Evolutionary conservation across 2,797 vertebrate genomes (phyloP).

Genomic region (Sebastes reedi): DNA sequence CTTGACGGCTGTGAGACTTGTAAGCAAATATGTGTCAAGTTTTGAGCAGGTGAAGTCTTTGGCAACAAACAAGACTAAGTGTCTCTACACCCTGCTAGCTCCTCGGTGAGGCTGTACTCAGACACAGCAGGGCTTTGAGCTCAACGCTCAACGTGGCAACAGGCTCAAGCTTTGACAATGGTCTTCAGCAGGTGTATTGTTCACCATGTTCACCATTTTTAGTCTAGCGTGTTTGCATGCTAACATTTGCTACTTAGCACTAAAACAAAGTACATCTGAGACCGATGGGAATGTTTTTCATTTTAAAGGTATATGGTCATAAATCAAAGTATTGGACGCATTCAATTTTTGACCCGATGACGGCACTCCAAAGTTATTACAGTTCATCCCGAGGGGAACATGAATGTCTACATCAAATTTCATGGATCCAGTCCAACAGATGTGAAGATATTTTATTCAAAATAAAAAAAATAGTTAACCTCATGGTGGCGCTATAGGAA

Average conservation of each 20-base stretch:
- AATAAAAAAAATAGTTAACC: background rate
- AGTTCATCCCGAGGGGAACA: background rate
- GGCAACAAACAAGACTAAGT: background rate
- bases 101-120: background rate
- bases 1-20: background rate
- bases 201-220: background rate
- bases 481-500: background rate
- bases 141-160: background rate
- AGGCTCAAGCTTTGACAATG: background rate
- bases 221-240: background rate
- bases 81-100: background rate
- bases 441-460: background rate
- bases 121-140: background rate
- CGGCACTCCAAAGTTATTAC: background rate
- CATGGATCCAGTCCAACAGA: background rate
- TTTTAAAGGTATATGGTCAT: background rate
- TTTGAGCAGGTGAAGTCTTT: background rate
- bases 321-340: too few relatives aligned
- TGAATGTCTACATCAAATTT: background rate
- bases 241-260: too few relatives aligned
- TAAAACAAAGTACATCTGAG: background rate
- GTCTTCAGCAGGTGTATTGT: background rate
- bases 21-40: background rate
- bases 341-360: background rate
- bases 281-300: background rate